phyloP scores from a whole-genome alignment of 2,113 vertebrate species.

The Lepidothrix coronata region DNA sequence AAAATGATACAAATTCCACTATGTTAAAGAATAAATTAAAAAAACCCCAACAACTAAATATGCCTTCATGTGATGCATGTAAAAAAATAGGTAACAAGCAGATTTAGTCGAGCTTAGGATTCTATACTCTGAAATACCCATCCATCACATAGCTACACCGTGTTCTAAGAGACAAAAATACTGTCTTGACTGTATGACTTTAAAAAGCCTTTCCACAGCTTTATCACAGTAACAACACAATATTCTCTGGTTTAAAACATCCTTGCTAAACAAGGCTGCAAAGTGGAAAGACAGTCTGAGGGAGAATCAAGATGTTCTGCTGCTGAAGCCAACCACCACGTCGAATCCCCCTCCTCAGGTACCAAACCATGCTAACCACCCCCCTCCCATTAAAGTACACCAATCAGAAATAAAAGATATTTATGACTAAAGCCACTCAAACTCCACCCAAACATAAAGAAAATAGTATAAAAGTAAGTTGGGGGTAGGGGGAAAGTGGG shows the following conservation, averaged over 20 bases:
- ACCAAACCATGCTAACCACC: too few relatives aligned
- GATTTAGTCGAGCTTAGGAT: not conserved
- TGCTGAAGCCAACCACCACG: too few relatives aligned
- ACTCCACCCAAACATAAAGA: too few relatives aligned
- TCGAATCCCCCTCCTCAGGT: too few relatives aligned
- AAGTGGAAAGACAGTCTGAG: not conserved
- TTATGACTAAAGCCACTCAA: too few relatives aligned
- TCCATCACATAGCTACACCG: not conserved
- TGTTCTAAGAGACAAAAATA: not conserved
- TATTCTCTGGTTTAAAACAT: not conserved
- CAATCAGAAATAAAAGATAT: too few relatives aligned
- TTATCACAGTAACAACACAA: not conserved
- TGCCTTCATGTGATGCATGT: not conserved
- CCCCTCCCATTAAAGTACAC: too few relatives aligned
- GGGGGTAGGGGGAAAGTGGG: too few relatives aligned
- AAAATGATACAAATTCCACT: not conserved
- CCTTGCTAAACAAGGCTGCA: not conserved
- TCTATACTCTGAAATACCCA: not conserved
- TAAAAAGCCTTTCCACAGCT: not conserved
- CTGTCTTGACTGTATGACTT: not conserved
- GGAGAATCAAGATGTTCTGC: too few relatives aligned
- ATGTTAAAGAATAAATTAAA: not conserved
- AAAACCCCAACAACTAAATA: not conserved
- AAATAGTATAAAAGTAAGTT: too few relatives aligned
- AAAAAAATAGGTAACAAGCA: not conserved